These are phyloP conservation scores for Balaeniceps rex DNA, from an alignment of 2,113 vertebrate species.

Conservation along the genomic window DNA sequence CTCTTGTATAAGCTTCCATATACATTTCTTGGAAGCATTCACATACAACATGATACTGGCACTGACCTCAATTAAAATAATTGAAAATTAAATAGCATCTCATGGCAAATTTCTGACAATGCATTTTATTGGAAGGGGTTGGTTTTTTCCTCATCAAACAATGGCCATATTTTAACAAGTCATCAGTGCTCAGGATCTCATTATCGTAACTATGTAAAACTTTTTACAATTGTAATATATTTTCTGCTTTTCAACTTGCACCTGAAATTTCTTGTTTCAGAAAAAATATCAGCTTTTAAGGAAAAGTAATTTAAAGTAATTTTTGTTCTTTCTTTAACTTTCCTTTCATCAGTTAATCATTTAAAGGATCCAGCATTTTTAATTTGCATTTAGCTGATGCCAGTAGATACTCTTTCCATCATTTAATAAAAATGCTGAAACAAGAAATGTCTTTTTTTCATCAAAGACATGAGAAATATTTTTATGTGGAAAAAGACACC, in stretches of 20 bases:
- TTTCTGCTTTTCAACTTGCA: conserved; percentile 79
- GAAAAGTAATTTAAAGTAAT: conserved; percentile 67
- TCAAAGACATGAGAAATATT: conserved; percentile 69
- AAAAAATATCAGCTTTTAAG: conserved; percentile 75
- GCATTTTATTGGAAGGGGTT: conserved; percentile 45
- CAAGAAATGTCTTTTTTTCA: conserved; percentile 74
- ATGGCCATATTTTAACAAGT: conserved; percentile 58
- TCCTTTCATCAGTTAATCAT: conserved; percentile 43
- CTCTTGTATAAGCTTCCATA: conserved; percentile 49
- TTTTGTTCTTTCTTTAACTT: conserved; percentile 11
- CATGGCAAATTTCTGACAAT: conserved; percentile 21
- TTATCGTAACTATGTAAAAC: conserved; percentile 61
- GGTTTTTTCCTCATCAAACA: conserved; percentile 30
- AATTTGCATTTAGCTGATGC: conserved; percentile 37
- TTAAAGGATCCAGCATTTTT: conserved; percentile 71
- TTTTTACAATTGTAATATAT: conserved; percentile 80
- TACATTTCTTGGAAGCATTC: conserved; percentile 56
- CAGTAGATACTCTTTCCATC: conserved; percentile 38
- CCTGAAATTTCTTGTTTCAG: conserved; percentile 83
- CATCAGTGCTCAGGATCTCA: conserved; percentile 74
- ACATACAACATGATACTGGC: conserved; percentile 58
- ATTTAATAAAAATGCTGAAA: conserved; percentile 63
- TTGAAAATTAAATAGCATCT: conserved; percentile 26
- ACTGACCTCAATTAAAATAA: conserved; percentile 60
- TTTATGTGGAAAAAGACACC: conserved; percentile 71